phyloP scores from a whole-genome alignment of 2,888 invertebrate species.

The Congeria kusceri region DNA sequence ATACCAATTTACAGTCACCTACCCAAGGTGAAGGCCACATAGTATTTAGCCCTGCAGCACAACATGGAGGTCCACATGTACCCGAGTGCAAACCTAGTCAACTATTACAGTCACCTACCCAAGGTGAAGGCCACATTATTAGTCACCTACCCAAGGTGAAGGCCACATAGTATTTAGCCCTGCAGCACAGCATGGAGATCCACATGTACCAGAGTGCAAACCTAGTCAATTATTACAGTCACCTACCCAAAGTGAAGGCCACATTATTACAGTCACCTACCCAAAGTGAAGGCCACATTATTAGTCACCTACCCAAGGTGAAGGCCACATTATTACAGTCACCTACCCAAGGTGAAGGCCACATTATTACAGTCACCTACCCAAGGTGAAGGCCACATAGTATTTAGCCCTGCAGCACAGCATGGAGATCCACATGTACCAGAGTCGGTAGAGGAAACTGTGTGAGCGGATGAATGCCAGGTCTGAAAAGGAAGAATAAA shows the following conservation, averaged over 20 bases:
- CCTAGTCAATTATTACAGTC: too few species aligned
- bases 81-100: too few species aligned
- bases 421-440: slow-evolving; percentile 91
- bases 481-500: slow-evolving; percentile 86
- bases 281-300: too few species aligned
- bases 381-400: slow-evolving; percentile 96
- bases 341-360: too few species aligned
- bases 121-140: too few species aligned
- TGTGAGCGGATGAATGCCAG: slow-evolving; percentile 88
- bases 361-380: slow-evolving; percentile 68
- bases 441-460: slow-evolving; percentile 89
- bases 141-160: slow-evolving; percentile 91
- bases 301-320: too few species aligned
- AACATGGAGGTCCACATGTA: too few species aligned
- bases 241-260: too few species aligned
- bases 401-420: slow-evolving; percentile 95
- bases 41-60: slow-evolving; percentile 95
- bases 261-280: too few species aligned
- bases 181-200: slow-evolving; percentile 91
- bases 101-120: too few species aligned
- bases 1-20: slow-evolving; percentile 33
- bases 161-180: slow-evolving; percentile 97
- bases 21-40: slow-evolving; percentile 95
- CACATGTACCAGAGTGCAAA: slow-evolving; percentile 92
- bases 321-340: too few species aligned